Conservation (phyloP, 2,797 vertebrate genomes). For the Kryptopterus vitreolus region DNA sequence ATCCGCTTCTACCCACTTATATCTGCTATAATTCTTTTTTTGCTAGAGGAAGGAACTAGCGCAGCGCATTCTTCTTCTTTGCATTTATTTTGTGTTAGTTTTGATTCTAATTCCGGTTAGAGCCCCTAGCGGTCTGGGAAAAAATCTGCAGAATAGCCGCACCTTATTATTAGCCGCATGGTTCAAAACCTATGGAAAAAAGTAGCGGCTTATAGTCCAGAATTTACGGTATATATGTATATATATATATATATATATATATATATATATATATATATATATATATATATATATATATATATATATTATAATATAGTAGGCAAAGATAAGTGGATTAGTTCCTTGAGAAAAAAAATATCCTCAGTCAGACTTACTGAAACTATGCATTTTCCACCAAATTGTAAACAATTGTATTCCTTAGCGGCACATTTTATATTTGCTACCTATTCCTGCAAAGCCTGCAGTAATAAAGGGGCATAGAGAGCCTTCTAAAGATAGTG, state of each 20-base stretch:
- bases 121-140: too few relatives aligned
- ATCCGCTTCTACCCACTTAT: too few relatives aligned
- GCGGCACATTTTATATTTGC: slow-evolving; percentile 32
- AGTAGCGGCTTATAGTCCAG: too few relatives aligned
- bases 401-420: slow-evolving; percentile 22
- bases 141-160: too few relatives aligned
- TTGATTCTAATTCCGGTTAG: too few relatives aligned
- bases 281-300: background rate
- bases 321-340: background rate
- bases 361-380: slow-evolving; percentile 18
- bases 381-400: slow-evolving; percentile 24
- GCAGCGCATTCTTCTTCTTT: too few relatives aligned
- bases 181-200: too few relatives aligned
- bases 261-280: background rate
- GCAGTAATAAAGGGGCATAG: slow-evolving; percentile 37
- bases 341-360: background rate
- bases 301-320: background rate
- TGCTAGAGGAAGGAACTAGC: too few relatives aligned
- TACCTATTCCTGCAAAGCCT: slow-evolving; percentile 29
- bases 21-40: too few relatives aligned
- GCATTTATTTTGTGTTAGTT: too few relatives aligned
- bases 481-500: slow-evolving; percentile 42
- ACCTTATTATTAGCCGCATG: too few relatives aligned
- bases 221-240: too few relatives aligned
- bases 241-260: background rate